phyloP scores from a whole-genome alignment of 1,140 invertebrate species.

The Heterodera carotae region DNA sequence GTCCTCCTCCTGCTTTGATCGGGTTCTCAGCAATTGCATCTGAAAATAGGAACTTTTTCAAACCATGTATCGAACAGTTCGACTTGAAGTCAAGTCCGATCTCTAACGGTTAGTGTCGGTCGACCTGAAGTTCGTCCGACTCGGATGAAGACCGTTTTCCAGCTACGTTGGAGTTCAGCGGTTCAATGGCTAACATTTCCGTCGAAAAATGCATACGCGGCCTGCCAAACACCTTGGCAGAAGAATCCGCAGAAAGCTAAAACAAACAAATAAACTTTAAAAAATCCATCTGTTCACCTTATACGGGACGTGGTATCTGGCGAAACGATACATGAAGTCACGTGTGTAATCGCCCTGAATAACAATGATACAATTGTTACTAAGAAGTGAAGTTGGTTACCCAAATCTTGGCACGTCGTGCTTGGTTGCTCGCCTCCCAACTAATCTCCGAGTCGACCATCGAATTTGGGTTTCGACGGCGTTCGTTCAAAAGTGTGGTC shows the following conservation, averaged over 20 bases:
- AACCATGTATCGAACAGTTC: not conserved
- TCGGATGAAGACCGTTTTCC: not conserved
- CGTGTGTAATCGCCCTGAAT: constrained; percentile 29
- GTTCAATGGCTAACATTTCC: constrained; percentile 5
- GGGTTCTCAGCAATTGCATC: constrained; percentile 20
- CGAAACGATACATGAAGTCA: constrained; percentile 29
- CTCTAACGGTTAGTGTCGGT: not conserved
- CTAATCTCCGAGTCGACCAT: constrained; percentile 21
- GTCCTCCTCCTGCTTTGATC: constrained; percentile 28
- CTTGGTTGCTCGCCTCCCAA: constrained; percentile 24
- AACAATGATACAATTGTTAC: not conserved
- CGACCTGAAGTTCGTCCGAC: constrained; percentile 16
- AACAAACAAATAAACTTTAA: not conserved
- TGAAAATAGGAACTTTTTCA: too few relatives aligned
- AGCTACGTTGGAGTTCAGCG: not conserved
- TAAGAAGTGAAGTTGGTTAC: too few relatives aligned
- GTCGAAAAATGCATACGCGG: not conserved
- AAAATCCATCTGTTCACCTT: not conserved
- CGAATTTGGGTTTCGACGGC: constrained; percentile 25
- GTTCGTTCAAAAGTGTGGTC: constrained; percentile 16
- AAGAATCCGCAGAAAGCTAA: not conserved
- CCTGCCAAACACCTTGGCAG: not conserved
- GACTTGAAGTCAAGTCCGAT: not conserved
- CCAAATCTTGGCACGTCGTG: constrained; percentile 23
- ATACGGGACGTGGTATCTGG: constrained; percentile 24